phyloP scores from a whole-genome alignment of 1,140 invertebrate genomes.

The Chlorops oryzae region DNA sequence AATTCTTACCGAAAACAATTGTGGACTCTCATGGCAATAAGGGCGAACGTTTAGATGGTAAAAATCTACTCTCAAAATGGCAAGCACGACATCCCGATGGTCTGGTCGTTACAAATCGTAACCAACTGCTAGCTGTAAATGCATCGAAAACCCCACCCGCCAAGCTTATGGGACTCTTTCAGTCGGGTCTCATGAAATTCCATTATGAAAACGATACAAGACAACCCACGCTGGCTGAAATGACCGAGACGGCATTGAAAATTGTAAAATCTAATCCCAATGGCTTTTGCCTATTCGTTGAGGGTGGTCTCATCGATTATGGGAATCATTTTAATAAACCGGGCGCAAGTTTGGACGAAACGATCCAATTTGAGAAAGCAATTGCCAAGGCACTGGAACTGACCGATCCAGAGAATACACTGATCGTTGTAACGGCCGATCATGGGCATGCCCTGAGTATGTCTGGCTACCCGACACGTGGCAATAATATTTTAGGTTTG shows the following conservation, averaged over 20 bases:
- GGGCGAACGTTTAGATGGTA: slow-evolving; percentile 51
- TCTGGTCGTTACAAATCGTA: slow-evolving; percentile 59
- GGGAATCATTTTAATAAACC: slow-evolving; percentile 63
- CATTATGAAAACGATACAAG: slow-evolving; percentile 51
- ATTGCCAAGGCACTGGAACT: slow-evolving; percentile 55
- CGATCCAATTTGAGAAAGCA: slow-evolving; percentile 61
- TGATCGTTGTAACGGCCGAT: slow-evolving; percentile 65
- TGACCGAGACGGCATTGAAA: slow-evolving; percentile 67
- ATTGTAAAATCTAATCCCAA: slow-evolving; percentile 61
- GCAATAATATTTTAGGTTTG: slow-evolving; percentile 59
- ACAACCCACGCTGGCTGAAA: slow-evolving; percentile 61
- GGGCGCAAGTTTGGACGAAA: slow-evolving; percentile 61
- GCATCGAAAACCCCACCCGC: slow-evolving; percentile 26
- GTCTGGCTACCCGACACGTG: slow-evolving; percentile 62
- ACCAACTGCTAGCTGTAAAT: slow-evolving; percentile 47
- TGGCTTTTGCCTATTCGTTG: slow-evolving; percentile 60
- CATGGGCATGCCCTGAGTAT: slow-evolving; percentile 63
- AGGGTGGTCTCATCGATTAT: slow-evolving; percentile 66
- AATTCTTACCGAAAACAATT: slow-evolving; percentile 52
- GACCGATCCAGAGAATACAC: slow-evolving; percentile 56
- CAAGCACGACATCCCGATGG: slow-evolving; percentile 25
- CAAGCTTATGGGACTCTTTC: slow-evolving; percentile 50
- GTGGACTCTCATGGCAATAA: slow-evolving; percentile 49
- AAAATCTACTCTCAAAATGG: slow-evolving; percentile 53
- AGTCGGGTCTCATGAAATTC: slow-evolving; percentile 50